A percentile compares a stretch with the other conserved stretches of the same genome.
These are phyloP conservation scores for Eulemur albifrons DNA, from an alignment of 2,797 vertebrate species.

Conservation along the genomic window DNA sequence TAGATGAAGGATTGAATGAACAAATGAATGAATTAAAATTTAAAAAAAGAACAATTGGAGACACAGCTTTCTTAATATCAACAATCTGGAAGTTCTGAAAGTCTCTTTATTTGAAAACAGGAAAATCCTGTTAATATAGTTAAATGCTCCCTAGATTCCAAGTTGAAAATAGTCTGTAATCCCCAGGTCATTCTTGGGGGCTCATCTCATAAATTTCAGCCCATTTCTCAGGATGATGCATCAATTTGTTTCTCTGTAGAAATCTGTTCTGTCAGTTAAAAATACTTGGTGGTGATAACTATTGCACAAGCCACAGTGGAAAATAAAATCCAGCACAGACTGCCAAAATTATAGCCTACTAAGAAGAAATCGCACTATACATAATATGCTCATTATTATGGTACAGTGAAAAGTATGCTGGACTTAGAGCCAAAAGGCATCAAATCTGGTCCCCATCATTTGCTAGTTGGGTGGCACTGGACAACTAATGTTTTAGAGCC, in stretches of 20 bases:
- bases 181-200: not conserved
- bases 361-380: conserved; percentile 31
- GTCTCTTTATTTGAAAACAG: conserved; percentile 26
- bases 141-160: not conserved
- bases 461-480: not conserved
- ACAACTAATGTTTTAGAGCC: not conserved
- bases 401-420: not conserved
- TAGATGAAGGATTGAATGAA: not conserved
- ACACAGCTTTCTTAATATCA: not conserved
- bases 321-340: conserved; percentile 52
- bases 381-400: conserved; percentile 45
- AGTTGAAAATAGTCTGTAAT: not conserved
- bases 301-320: conserved; percentile 48
- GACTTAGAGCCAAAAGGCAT: conserved; percentile 40
- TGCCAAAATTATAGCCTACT: conserved; percentile 56
- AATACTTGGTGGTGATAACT: conserved; percentile 22
- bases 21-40: not conserved
- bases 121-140: not conserved
- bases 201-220: not conserved
- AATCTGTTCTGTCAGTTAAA: conserved; percentile 55
- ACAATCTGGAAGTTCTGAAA: conserved; percentile 25
- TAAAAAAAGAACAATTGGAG: not conserved
- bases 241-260: conserved; percentile 51
- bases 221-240: conserved; percentile 41
- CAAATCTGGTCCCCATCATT: not conserved